Conservation (phyloP, 1,140 invertebrate genomes). For the Oppia nitens region DNA sequence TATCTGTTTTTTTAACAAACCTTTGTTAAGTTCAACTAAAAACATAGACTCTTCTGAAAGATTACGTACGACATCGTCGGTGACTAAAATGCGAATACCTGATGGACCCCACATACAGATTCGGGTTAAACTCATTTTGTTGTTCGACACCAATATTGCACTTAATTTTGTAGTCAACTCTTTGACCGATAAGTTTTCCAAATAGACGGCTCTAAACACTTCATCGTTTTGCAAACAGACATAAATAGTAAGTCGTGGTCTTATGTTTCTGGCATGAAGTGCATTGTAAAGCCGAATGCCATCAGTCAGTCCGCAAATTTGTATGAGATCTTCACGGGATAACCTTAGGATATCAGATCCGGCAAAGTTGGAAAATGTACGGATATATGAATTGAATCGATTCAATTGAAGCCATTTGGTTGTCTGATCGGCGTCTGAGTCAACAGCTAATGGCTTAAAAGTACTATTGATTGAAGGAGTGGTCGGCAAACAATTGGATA, state of each 20-base stretch:
- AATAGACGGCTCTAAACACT: slow-evolving; percentile 18
- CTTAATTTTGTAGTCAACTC: slow-evolving; percentile 17
- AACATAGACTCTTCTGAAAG: slow-evolving; percentile 17
- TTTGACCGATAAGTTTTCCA: slow-evolving; percentile 15
- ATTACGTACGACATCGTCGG: slow-evolving; percentile 19
- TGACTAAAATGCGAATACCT: slow-evolving; percentile 16
- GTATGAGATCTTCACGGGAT: slow-evolving; percentile 71
- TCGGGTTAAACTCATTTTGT: slow-evolving; percentile 11
- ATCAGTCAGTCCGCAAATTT: slow-evolving; percentile 81
- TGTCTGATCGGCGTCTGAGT: slow-evolving; percentile 49
- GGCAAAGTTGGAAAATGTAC: slow-evolving; percentile 64
- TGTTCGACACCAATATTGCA: slow-evolving; percentile 5
- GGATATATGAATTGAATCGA: slow-evolving; percentile 52
- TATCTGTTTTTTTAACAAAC: too few species aligned
- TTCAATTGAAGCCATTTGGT: slow-evolving; percentile 58
- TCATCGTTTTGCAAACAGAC: slow-evolving; percentile 16
- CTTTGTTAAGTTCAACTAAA: slow-evolving; percentile 15
- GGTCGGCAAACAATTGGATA: background rate
- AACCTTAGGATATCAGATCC: slow-evolving; percentile 66
- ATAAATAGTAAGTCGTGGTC: slow-evolving; percentile 19
- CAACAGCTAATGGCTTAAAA: slow-evolving; percentile 32
- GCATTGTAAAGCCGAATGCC: slow-evolving; percentile 78
- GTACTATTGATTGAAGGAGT: background rate
- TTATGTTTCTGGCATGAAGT: slow-evolving; percentile 37
- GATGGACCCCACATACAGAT: slow-evolving; percentile 14